Conservation (phyloP, 2,797 vertebrate species). For the Megalops cyprinoides region DNA sequence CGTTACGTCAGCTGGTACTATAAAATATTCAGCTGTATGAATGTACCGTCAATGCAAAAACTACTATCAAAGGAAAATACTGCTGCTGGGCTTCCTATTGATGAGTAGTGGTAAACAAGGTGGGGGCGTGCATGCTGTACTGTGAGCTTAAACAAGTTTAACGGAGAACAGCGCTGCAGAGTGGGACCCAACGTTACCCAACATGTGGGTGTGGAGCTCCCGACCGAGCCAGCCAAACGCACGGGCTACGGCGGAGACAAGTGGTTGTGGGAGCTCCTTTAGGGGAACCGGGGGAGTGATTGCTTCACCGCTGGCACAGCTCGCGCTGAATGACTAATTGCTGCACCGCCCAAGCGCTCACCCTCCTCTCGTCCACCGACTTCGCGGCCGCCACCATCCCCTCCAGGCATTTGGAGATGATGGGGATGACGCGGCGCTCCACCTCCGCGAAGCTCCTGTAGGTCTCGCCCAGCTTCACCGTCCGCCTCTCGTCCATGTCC, state of each 20-base stretch:
- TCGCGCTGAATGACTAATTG: background rate
- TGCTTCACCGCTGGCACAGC: constrained; percentile 20
- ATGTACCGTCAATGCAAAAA: no score
- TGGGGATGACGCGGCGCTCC: constrained; percentile 92
- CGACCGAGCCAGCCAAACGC: constrained; percentile 4
- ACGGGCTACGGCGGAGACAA: background rate
- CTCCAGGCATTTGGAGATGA: constrained; percentile 95
- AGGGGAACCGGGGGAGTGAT: constrained; percentile 29
- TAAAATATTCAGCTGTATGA: no score
- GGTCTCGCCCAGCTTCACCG: constrained; percentile 92
- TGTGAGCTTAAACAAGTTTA: background rate
- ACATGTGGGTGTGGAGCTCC: constrained; percentile 17
- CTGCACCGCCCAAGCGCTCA: constrained; percentile 60
- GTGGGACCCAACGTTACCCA: constrained; percentile 4
- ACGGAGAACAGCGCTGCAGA: background rate
- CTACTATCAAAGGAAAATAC: no score
- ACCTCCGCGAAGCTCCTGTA: constrained; percentile 94
- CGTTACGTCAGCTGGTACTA: no score
- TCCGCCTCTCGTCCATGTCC: constrained; percentile 95
- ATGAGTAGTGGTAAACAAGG: no score
- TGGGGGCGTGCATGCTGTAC: no score
- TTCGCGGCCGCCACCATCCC: constrained; percentile 97
- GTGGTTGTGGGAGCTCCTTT: constrained; percentile 19
- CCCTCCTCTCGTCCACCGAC: constrained; percentile 89
- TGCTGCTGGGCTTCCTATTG: no score